Conservation (phyloP, 2,113 vertebrate species). For the Leuciscus idus region DNA sequence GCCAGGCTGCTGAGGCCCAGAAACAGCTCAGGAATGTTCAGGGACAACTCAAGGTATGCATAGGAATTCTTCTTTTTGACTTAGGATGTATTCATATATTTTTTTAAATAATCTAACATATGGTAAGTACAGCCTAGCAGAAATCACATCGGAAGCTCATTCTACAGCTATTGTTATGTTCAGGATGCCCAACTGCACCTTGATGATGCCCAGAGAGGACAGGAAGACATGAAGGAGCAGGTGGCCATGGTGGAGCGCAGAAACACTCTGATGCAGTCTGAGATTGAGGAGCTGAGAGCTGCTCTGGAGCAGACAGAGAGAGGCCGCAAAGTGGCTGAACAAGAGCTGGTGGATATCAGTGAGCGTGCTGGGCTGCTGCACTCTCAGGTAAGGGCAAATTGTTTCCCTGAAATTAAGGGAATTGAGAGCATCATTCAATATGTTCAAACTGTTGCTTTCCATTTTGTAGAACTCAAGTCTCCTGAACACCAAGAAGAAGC, state of each 20-base stretch:
- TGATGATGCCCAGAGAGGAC: slow-evolving; percentile 78
- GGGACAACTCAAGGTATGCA: too few relatives aligned
- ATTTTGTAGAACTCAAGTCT: slow-evolving; percentile 54
- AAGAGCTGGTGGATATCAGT: slow-evolving; percentile 54
- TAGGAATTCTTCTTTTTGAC: too few relatives aligned
- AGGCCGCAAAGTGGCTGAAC: slow-evolving; percentile 73
- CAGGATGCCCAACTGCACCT: slow-evolving; percentile 88
- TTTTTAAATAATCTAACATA: too few relatives aligned
- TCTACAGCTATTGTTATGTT: neutral
- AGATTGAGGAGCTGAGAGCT: slow-evolving; percentile 77
- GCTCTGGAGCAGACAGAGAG: slow-evolving; percentile 80
- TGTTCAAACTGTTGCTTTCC: neutral
- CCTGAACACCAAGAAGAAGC: slow-evolving; percentile 58
- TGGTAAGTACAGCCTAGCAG: too few relatives aligned
- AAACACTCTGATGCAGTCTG: slow-evolving; percentile 75
- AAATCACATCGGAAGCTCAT: neutral
- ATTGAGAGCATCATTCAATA: neutral
- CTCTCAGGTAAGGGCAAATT: slow-evolving; percentile 42
- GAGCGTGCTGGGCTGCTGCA: slow-evolving; percentile 56
- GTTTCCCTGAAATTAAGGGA: neutral
- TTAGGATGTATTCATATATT: too few relatives aligned
- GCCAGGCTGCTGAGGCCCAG: too few relatives aligned
- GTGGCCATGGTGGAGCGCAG: slow-evolving; percentile 79
- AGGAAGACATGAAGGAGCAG: slow-evolving; percentile 82
- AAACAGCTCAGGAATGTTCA: too few relatives aligned